phyloP scores from a whole-genome alignment of 2,888 invertebrate genomes.

The Mactromeris polynyma region DNA sequence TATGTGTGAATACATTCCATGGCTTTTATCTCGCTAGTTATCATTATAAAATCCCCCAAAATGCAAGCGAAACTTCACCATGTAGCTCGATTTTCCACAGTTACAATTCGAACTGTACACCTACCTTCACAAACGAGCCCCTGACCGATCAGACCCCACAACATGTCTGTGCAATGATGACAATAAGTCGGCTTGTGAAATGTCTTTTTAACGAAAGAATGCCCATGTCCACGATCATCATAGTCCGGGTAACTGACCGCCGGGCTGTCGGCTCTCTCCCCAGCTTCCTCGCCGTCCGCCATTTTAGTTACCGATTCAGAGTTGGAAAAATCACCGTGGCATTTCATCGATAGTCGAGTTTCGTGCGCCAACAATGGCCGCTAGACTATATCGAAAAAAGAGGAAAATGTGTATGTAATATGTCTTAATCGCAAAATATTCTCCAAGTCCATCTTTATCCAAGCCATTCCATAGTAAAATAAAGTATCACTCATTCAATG shows the following conservation, averaged over 20 bases:
- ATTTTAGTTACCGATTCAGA: constrained; percentile 60
- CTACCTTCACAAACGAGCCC: constrained; percentile 99
- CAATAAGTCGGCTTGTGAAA: constrained; percentile 99
- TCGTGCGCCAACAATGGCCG: constrained; percentile 59
- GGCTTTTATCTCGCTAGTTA: not conserved
- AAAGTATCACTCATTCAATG: constrained; percentile 36
- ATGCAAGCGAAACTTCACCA: not conserved
- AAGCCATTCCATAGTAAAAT: constrained; percentile 50
- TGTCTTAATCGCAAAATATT: constrained; percentile 44
- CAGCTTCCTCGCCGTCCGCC: constrained; percentile 64
- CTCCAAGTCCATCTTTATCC: constrained; percentile 61
- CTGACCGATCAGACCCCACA: constrained; percentile 99
- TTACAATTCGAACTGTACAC: constrained; percentile 73
- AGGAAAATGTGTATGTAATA: constrained; percentile 38
- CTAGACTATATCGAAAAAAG: constrained; percentile 52
- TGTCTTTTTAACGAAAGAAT: constrained; percentile 99
- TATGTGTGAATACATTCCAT: not conserved
- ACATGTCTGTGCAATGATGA: constrained; percentile 99
- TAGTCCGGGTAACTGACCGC: constrained; percentile 71
- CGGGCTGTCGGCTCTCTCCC: constrained; percentile 73
- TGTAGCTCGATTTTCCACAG: not conserved
- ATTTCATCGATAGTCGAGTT: constrained; percentile 69
- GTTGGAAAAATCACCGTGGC: constrained; percentile 59
- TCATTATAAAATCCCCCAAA: not conserved
- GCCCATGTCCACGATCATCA: constrained; percentile 90